These are phyloP conservation scores for Borostomias antarcticus DNA, from an alignment of 2,797 vertebrate species.

Conservation along the genomic window DNA sequence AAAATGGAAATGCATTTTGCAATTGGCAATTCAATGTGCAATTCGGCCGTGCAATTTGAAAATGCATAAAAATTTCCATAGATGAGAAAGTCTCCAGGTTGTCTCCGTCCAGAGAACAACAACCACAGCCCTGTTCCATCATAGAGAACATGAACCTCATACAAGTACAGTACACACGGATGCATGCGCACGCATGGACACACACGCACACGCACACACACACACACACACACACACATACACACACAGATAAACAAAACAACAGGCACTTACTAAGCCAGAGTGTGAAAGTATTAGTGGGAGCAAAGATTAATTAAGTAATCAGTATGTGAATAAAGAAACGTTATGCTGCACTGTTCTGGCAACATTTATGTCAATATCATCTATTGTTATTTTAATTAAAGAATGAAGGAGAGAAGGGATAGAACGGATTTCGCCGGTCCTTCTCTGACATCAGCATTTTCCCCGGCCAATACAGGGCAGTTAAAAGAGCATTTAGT, in stretches of 20 bases:
- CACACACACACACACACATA: not conserved
- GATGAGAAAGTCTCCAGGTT: not conserved
- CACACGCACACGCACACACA: not conserved
- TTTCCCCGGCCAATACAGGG: conserved; percentile 19
- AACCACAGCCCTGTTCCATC: no score
- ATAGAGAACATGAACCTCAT: not conserved
- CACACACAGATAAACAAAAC: not conserved
- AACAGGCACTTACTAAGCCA: not conserved
- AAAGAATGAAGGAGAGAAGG: conserved; percentile 24
- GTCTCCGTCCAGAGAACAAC: no score
- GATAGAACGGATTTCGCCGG: conserved; percentile 1
- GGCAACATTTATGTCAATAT: conserved; percentile 12
- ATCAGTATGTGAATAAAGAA: conserved; percentile 25
- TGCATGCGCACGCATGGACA: not conserved
- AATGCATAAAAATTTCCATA: no score
- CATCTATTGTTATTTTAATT: conserved; percentile 35
- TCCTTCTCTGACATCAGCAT: conserved; percentile 13
- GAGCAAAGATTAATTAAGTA: conserved; percentile 18
- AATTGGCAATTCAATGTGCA: no score
- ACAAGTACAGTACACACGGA: not conserved
- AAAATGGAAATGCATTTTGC: no score
- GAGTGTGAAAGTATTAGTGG: not conserved
- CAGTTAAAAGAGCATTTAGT: conserved; percentile 16
- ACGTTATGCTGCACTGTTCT: conserved; percentile 7
- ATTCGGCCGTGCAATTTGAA: no score